Evolutionary conservation across 2,797 vertebrate species (phyloP).

Genomic region (Gephyroberyx darwinii): DNA sequence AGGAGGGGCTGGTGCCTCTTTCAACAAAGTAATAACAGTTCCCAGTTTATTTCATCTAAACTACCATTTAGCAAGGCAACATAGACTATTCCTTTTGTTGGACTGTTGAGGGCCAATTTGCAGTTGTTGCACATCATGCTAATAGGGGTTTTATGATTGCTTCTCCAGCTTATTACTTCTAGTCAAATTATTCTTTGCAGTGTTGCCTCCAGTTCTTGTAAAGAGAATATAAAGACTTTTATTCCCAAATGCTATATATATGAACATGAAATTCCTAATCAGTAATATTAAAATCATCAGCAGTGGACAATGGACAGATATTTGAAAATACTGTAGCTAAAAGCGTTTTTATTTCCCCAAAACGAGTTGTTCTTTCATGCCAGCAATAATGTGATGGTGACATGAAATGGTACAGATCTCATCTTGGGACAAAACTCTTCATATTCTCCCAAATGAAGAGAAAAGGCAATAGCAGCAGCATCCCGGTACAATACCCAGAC

Average conservation of each 20-base stretch:
- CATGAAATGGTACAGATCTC: background rate
- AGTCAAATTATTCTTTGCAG: constrained; percentile 35
- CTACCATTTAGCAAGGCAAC: constrained; percentile 37
- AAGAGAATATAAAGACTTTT: constrained; percentile 4
- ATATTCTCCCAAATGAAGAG: constrained; percentile 10
- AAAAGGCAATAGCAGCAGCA: constrained; percentile 23
- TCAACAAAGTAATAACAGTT: constrained; percentile 49
- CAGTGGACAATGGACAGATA: too few relatives aligned
- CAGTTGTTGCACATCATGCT: constrained; percentile 36
- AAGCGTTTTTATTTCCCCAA: background rate
- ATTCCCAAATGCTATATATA: background rate
- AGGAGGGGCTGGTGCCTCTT: constrained; percentile 52
- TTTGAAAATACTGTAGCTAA: background rate
- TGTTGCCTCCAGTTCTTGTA: constrained; percentile 13
- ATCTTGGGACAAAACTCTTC: background rate
- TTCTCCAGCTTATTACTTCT: constrained; percentile 36
- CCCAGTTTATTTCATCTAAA: constrained; percentile 58
- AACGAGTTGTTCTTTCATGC: too few relatives aligned
- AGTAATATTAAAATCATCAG: too few relatives aligned
- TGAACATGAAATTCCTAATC: too few relatives aligned
- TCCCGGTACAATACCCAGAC: constrained; percentile 6
- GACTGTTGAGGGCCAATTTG: constrained; percentile 41
- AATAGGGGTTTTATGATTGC: constrained; percentile 26
- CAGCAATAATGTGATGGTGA: too few relatives aligned
- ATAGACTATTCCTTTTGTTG: constrained; percentile 40